Evolutionary conservation across 2,888 invertebrate species (phyloP).

Genomic region (Aelia acuminata): DNA sequence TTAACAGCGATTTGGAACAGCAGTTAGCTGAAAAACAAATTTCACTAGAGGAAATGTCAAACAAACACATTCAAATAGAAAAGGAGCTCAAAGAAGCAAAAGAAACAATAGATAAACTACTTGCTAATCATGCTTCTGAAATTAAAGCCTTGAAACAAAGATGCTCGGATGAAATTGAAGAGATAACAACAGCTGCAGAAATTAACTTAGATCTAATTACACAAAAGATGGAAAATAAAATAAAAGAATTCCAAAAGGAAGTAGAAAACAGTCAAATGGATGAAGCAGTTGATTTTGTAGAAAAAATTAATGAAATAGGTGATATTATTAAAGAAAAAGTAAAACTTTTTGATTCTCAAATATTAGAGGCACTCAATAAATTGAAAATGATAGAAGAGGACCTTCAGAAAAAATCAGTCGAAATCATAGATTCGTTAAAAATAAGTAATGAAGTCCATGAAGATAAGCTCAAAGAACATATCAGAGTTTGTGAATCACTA

Average conservation of each 20-base stretch:
- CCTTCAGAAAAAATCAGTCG: slow-evolving; percentile 60
- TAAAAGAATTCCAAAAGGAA: slow-evolving; percentile 60
- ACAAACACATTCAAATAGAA: slow-evolving; percentile 56
- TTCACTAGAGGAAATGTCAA: slow-evolving; percentile 59
- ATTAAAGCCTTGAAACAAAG: slow-evolving; percentile 53
- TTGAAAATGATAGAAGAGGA: slow-evolving; percentile 62
- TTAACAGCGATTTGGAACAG: slow-evolving; percentile 62
- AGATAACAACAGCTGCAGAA: slow-evolving; percentile 61
- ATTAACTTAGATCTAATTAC: slow-evolving; percentile 58
- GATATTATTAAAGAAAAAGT: slow-evolving; percentile 61
- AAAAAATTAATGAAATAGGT: slow-evolving; percentile 58
- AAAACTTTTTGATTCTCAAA: slow-evolving; percentile 58
- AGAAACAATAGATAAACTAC: slow-evolving; percentile 57
- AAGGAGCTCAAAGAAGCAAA: slow-evolving; percentile 61
- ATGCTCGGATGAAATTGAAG: slow-evolving; percentile 59
- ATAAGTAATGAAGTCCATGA: slow-evolving; percentile 58
- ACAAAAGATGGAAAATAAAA: slow-evolving; percentile 59
- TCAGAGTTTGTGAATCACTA: slow-evolving; percentile 57
- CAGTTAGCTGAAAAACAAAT: slow-evolving; percentile 60
- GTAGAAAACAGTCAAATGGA: slow-evolving; percentile 60
- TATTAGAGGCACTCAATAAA: slow-evolving; percentile 54
- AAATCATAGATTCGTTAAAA: slow-evolving; percentile 60
- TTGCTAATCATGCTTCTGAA: slow-evolving; percentile 58
- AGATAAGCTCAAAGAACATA: slow-evolving; percentile 60
- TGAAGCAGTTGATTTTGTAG: slow-evolving; percentile 55